phyloP scores from a whole-genome alignment of 2,888 invertebrate species.

The Ptychoptera albimana region DNA sequence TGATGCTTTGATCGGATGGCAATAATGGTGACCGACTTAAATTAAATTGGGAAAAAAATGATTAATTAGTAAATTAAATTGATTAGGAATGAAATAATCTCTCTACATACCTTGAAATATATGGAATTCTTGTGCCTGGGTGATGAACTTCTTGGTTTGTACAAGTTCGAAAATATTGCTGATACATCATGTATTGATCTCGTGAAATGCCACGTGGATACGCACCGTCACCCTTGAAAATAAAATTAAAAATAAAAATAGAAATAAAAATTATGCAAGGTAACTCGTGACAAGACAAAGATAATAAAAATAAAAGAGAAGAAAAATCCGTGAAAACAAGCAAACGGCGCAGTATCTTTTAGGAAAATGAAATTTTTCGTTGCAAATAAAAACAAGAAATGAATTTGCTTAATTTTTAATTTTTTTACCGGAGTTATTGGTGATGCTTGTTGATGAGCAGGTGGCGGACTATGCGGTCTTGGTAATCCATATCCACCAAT shows the following conservation, averaged over 20 bases:
- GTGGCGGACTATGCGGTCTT: conserved; percentile 58
- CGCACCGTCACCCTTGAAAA: conserved; percentile 36
- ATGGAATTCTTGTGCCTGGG: conserved; percentile 16
- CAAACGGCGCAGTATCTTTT: neutral
- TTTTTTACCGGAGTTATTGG: conserved; percentile 49
- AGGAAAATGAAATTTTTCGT: neutral
- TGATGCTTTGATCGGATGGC: conserved; percentile 14
- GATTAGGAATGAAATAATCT: neutral
- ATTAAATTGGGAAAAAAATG: conserved; percentile 2
- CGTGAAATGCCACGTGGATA: conserved; percentile 23
- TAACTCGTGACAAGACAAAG: too few relatives aligned
- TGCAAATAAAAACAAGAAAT: too few relatives aligned
- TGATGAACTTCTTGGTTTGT: conserved; percentile 31
- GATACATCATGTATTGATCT: conserved; percentile 25
- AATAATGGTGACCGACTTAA: conserved; percentile 16
- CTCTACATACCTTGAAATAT: conserved; percentile 15
- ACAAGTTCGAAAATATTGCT: conserved; percentile 32
- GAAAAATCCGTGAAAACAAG: neutral
- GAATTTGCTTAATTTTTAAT: too few relatives aligned
- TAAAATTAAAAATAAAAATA: too few relatives aligned
- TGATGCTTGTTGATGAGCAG: conserved; percentile 68
- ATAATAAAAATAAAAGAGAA: conserved; percentile 2
- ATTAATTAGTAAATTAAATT: neutral
- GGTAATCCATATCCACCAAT: conserved; percentile 27
- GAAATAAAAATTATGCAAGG: too few relatives aligned